Percentiles rank a stretch among this genome's conserved stretches.
These are phyloP conservation scores for Aselliscus stoliczkanus DNA, from an alignment of 2,797 vertebrate species.

Conservation along the genomic window DNA sequence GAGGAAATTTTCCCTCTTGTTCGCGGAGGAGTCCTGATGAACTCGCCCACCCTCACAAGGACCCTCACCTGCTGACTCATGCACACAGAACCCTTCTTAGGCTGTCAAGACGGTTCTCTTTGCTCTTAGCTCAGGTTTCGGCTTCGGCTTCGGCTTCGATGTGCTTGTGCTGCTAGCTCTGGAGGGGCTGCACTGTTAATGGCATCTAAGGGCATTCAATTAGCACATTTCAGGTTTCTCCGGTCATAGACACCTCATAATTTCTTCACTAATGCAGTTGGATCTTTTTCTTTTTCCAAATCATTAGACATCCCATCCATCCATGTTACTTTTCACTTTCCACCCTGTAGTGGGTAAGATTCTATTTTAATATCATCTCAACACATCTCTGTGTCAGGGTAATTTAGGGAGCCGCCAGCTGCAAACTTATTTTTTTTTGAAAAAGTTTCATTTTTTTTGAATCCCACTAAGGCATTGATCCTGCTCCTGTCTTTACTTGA, in stretches of 20 bases:
- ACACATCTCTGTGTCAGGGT: constrained; percentile 46
- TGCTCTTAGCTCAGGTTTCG: constrained; percentile 53
- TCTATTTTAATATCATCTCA: constrained; percentile 69
- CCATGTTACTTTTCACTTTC: constrained; percentile 71
- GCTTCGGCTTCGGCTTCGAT: too few relatives aligned
- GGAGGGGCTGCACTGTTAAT: constrained; percentile 58
- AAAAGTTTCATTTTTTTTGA: constrained; percentile 35
- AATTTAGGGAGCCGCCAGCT: constrained; percentile 60
- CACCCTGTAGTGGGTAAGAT: constrained; percentile 48
- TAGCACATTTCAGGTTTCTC: constrained; percentile 73
- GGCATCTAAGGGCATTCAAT: constrained; percentile 71
- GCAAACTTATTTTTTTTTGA: constrained; percentile 47
- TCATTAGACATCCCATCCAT: constrained; percentile 62
- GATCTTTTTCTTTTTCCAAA: constrained; percentile 66
- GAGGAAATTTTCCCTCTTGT: not conserved
- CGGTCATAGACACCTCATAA: constrained; percentile 71
- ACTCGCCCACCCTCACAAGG: not conserved
- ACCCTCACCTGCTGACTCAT: not conserved
- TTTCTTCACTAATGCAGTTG: constrained; percentile 67
- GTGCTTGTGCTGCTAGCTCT: constrained; percentile 22
- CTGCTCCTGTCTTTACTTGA: not conserved
- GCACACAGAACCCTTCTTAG: not conserved
- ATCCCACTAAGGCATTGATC: constrained; percentile 48
- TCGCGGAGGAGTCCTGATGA: not conserved
- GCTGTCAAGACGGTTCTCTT: not conserved